These are phyloP conservation scores for Mimumesa dahlbomi DNA, from an alignment of 2,888 invertebrate species.

Conservation along the genomic window DNA sequence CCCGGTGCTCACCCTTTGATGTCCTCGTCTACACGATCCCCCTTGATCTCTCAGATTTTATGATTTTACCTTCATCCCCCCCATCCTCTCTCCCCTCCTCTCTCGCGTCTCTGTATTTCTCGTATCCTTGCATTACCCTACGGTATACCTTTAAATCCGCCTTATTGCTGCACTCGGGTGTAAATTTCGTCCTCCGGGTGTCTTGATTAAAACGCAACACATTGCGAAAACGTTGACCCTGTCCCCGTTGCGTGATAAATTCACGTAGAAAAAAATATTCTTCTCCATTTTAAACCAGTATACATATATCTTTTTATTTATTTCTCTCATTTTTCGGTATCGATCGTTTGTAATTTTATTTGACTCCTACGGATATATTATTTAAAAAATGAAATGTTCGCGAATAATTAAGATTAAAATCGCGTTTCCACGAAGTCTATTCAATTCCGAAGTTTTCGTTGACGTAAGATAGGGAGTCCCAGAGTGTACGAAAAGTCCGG, in stretches of 20 bases:
- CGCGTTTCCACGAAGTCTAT: too few relatives aligned
- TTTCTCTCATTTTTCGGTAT: too few relatives aligned
- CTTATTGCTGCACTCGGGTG: constrained; percentile 11
- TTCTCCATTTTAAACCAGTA: too few relatives aligned
- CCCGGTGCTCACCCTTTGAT: too few relatives aligned
- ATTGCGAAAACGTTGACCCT: neutral
- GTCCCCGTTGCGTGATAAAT: neutral
- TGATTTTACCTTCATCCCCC: neutral
- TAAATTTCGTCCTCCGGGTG: constrained; percentile 13
- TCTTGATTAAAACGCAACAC: constrained; percentile 17
- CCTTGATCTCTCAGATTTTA: too few relatives aligned
- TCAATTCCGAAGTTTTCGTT: neutral
- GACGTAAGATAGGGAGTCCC: too few relatives aligned
- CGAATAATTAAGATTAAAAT: too few relatives aligned
- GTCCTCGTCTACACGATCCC: too few relatives aligned
- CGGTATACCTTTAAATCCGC: neutral
- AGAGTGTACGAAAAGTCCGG: neutral
- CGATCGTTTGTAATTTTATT: too few relatives aligned
- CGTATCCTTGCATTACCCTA: neutral
- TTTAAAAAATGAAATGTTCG: too few relatives aligned
- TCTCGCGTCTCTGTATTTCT: neutral
- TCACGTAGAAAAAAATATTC: neutral
- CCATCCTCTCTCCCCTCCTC: constrained; percentile 4
- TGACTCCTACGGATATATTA: too few relatives aligned
- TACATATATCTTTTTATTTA: too few relatives aligned